Base-by-base conservation (phyloP, 2,113 vertebrate genomes). In the Pantherophis guttatus region DNA sequence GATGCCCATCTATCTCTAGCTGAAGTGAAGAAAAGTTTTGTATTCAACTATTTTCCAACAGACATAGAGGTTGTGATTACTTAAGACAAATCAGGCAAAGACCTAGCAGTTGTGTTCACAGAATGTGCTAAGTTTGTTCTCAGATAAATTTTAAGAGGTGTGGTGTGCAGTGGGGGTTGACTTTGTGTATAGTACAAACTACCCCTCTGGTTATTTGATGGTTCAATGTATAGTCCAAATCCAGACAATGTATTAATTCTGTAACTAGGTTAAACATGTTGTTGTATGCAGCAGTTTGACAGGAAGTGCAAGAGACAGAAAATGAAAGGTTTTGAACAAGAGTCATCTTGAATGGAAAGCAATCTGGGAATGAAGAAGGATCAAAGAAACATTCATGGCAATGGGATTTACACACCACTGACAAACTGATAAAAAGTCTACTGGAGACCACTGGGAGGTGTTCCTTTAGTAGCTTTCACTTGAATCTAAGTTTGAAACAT, bases 291-390 rank as follows among this genome's bases (percentile, higher is more conserved):
- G 75, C 33, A 81, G 33, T 81, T 81, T 44, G 75, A 81, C 17
- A 44, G 75, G 75, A 44, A 81, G 33, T 21, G 33, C 33, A 81
- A 44, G 33, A 44, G 8, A 81, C 17, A 81, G 33, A 81, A 81
- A 81, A 81, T 81, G 33, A 44, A 81, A 81, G 75, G 75, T 81
- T 81, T 94, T 93, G 92, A 87, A 87, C 75, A 96, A 95, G 96
- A 91, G 93, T 39, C 88, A 88, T 97, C 95, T 96, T 93, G 92
- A 95, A 90, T 93, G 65, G 90, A 81, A 97, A 23, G 52, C 95
- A 96, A 57, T 33, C 65, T 89, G 86, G 87, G 59, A 92, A 12
- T n/a, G 23, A 96, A 96, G 94, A 55, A 48, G 93, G 91, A 93
- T 88, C 88, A 92, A 91, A 93, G 81, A n/a, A 39, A 53, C 50